These are phyloP conservation scores for Podilymbus podiceps DNA, from an alignment of 2,113 vertebrate species.

Conservation along the genomic window DNA sequence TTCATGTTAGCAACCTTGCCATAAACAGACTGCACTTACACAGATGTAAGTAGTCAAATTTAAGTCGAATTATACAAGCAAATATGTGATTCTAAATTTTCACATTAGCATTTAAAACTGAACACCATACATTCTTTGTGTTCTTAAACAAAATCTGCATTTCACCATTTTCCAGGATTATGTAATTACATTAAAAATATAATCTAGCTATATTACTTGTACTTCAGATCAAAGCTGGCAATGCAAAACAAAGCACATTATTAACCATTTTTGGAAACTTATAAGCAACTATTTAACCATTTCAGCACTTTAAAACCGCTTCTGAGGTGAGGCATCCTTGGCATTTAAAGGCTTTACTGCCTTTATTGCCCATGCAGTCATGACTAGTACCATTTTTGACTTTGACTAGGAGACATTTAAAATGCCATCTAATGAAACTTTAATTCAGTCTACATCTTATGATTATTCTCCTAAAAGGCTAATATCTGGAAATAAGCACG, in stretches of 20 bases:
- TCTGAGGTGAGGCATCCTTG: background rate
- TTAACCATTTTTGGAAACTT: background rate
- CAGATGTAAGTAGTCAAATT: background rate
- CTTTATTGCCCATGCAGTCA: background rate
- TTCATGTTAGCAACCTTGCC: background rate
- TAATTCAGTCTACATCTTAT: background rate
- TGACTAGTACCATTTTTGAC: background rate
- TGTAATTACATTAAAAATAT: background rate
- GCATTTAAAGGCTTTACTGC: background rate
- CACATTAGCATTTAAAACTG: background rate
- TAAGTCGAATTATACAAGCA: background rate
- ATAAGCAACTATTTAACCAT: background rate
- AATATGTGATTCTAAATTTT: background rate
- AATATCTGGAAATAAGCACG: background rate
- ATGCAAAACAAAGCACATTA: background rate
- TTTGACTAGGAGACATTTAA: background rate
- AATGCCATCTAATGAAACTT: background rate
- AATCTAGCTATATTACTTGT: background rate
- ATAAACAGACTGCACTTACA: background rate
- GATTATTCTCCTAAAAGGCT: background rate
- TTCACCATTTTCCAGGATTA: background rate
- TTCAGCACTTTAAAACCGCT: background rate
- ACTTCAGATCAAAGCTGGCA: background rate
- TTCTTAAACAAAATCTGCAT: background rate
- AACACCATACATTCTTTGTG: background rate